Evolutionary conservation across 2,113 vertebrate species (phyloP).

Genomic region (Elachura formosa): DNA sequence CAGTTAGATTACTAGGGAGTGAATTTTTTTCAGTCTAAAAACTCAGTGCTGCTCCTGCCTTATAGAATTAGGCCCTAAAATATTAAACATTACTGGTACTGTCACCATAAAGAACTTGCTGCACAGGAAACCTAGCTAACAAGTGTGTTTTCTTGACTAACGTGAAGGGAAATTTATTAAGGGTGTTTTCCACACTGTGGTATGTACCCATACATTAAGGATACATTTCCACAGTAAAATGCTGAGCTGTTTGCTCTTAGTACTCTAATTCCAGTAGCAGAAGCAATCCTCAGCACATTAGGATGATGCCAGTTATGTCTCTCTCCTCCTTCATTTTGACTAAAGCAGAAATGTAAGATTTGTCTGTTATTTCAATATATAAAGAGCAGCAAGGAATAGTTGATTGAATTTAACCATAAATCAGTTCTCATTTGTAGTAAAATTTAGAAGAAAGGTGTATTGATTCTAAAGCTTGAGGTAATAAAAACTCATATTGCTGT

Average conservation of each 20-base stretch:
- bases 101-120: neutral
- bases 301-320: neutral
- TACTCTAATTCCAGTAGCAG: neutral
- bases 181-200: neutral
- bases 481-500: slow-evolving; percentile 46
- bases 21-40: neutral
- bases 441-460: neutral
- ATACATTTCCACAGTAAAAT: neutral
- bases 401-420: neutral
- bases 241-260: neutral
- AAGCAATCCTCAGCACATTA: neutral
- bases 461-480: slow-evolving; percentile 53
- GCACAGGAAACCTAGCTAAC: neutral
- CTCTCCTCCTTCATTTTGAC: neutral
- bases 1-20: neutral
- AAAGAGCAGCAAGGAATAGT: neutral
- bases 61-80: neutral
- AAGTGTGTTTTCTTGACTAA: neutral
- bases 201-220: neutral
- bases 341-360: neutral
- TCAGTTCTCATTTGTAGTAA: slow-evolving; percentile 11
- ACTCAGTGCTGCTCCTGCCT: neutral
- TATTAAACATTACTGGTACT: neutral
- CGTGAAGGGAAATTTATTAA: neutral
- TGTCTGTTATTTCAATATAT: neutral